Base-by-base conservation (phyloP, 2,113 vertebrate species). In the Campylorhamphus procurvoides region DNA sequence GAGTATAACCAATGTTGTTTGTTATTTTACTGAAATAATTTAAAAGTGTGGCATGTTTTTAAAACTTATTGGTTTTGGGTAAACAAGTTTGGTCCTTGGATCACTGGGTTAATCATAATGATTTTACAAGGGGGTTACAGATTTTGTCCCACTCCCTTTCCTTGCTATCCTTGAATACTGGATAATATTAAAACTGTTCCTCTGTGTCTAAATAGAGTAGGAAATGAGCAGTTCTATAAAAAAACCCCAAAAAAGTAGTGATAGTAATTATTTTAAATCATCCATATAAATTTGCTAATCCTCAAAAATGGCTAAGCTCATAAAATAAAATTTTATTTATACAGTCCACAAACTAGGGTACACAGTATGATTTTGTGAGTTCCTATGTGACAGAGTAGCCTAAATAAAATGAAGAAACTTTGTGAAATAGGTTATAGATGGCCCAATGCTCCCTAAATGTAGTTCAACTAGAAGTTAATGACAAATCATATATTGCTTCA, bases 361-460 rank as follows among this genome's bases (percentile, higher is more conserved):
- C 7, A 68, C 4, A 18, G 19, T 55, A 58, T 33, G 39, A 40
- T 73, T 44, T 87, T 74, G 22, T 53, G 31, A 72, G n/a, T 84
- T 90, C 24, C 24, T 59, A 0, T 35, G 37, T 77, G 44, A 75
- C 28, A 74, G 63, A 90, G 6, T 52, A 71, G 27, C 18, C 75
- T 92, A 83, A 92, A 84, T 88, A 81, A 86, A 88, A 81, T 47
- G 15, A 90, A 74, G 33, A 74, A n/a, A 81, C 64, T 78, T 71
- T 60, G 52, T 63, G 44, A 29, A 86, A 74, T 49, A 71, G 8
- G 17, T 66, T 87, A 23, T 16, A 86, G n/a, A 74, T 90, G 20
- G 55, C 50, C 28, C n/a, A 84, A 1, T 60, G 73, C 40, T 92
- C 53, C 25, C 66, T 81, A 87, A 91, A 92, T 0, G 0, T 83